phyloP scores from a whole-genome alignment of 92 coral and sea anemone species.

The Porites cylindrica region DNA sequence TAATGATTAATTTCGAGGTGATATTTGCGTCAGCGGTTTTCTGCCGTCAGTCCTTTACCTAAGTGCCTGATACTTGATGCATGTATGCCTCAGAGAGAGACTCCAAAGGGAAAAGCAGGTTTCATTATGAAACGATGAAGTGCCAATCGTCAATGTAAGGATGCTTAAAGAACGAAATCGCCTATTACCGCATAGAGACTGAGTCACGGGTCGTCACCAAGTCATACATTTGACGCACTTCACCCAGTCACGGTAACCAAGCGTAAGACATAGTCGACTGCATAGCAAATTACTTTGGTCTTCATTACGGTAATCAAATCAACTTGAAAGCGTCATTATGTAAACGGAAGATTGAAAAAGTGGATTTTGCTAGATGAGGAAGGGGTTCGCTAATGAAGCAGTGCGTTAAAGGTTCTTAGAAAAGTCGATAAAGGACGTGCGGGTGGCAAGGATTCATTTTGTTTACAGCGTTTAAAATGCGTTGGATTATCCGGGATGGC shows the following conservation, averaged over 20 bases:
- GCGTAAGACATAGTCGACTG: neutral
- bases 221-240: neutral
- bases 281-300: constrained; percentile 1
- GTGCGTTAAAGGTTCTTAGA: too few species aligned
- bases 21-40: constrained; percentile 35
- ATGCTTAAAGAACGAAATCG: neutral
- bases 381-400: neutral
- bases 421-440: neutral
- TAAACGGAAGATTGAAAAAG: neutral
- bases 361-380: neutral
- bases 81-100: neutral
- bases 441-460: neutral
- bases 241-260: neutral
- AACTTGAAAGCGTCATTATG: neutral
- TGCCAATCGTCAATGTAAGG: neutral
- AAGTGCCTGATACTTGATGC: neutral
- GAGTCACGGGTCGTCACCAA: too few species aligned
- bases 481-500: constrained; percentile 34
- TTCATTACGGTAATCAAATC: neutral
- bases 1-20: constrained; percentile 20
- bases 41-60: constrained; percentile 13
- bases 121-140: neutral
- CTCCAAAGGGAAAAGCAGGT: neutral
- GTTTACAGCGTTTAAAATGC: constrained; percentile 3
- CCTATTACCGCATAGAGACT: neutral